A percentile compares a stretch with the other conserved stretches of the same genome.
Evolutionary conservation across 1,140 invertebrate genomes (phyloP).

Genomic region (Nasonia longicornis): DNA sequence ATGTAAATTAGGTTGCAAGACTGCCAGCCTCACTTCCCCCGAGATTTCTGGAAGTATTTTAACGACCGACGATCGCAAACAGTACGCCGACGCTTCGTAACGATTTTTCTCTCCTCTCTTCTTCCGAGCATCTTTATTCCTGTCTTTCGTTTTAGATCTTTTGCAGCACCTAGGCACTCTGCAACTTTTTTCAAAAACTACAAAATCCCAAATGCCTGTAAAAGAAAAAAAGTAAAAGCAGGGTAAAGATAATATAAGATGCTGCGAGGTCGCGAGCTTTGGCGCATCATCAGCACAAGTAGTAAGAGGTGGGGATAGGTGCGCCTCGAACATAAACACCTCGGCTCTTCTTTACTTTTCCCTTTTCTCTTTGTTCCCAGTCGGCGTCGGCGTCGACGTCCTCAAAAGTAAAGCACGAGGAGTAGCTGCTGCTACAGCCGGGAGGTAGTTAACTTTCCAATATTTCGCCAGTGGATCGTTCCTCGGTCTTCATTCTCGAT

Average conservation of each 20-base stretch:
- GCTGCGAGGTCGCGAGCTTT: too few species aligned
- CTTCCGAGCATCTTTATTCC: not conserved
- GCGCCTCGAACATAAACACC: not conserved
- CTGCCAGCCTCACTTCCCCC: constrained; percentile 22
- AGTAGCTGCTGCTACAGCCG: not conserved
- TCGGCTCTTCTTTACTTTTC: not conserved
- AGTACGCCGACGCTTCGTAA: not conserved
- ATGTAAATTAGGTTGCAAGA: constrained; percentile 39
- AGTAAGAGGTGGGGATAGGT: not conserved
- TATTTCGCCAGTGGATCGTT: constrained; percentile 15
- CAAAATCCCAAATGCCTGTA: not conserved
- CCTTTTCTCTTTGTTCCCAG: not conserved
- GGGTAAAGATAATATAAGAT: not conserved
- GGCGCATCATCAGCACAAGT: not conserved
- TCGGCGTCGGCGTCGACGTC: not conserved
- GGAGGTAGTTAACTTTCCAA: constrained; percentile 38
- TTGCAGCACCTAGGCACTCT: not conserved
- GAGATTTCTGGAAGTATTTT: constrained; percentile 37
- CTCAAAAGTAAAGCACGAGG: not conserved
- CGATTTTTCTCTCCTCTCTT: constrained; percentile 1
- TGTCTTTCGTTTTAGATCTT: not conserved
- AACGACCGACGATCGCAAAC: constrained; percentile 16
- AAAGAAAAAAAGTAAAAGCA: too few species aligned
- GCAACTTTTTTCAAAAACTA: constrained; percentile 22
- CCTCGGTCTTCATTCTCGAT: constrained; percentile 31